Base-by-base conservation (phyloP, 1,140 invertebrate species). In the Cydia splendana region DNA sequence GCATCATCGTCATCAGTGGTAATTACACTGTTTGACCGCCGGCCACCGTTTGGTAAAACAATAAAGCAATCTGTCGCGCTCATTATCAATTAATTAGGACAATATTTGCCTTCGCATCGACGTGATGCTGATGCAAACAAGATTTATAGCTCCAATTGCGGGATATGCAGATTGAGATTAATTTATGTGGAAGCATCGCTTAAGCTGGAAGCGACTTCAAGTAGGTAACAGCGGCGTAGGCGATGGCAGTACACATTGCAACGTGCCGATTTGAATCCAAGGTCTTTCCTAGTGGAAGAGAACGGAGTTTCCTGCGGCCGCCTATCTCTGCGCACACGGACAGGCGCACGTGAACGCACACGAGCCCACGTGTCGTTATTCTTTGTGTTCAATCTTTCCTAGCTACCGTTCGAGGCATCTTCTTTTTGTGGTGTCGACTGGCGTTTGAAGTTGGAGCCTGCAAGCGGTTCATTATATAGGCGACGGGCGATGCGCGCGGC, bases 201-300 rank as follows among this genome's bases (percentile, higher is more conserved):
- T 87, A 87, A 85, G 86, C 83, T 84, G 85, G 85, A 67, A 76
- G 81, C 82, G 81, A 80, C 81, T 82, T 84, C 85, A 85, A 91
- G 89, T 89, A 88, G 83, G 89, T 87, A 91, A 88, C 85, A 82
- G 87, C 84, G 83, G 90, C 87, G 91, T 93, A 91, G 91, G 91
- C 90, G 90, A 90, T 88, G 84, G 86, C 87, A 88, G 90, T 91
- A 89, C 85, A 90, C 89, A 91, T 90, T 92, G 90, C 91, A 91
- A 90, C 89, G 88, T 88, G 90, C 87, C 87, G 89, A 87, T 92
- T 92, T 87, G 88, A 86, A 90, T 88, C 93, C 92, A 94, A 94
- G 93, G 93, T 93, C 93, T 94, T 94, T 94, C 93, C 92, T 94
- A 90, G 91, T 94, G 91, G 92, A 94, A 94, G 93, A 94, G 93